Evolutionary conservation across 1,140 invertebrate species (phyloP), one percentile per base, ranked within the genome.

Genomic region (Anthonomus grandis): DNA sequence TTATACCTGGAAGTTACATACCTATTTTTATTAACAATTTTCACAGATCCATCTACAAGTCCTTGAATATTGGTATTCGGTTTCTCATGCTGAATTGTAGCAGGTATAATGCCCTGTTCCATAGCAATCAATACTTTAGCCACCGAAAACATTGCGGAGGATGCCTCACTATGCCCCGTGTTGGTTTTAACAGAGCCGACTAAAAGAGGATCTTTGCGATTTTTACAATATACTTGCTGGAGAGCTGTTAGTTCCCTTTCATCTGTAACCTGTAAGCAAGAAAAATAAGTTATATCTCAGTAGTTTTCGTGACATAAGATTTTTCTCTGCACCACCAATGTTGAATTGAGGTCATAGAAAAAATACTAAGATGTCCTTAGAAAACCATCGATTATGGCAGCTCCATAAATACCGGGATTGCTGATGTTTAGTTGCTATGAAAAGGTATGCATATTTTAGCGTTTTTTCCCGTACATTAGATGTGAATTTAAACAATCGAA

Each of bases 141-240:
- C 8, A 74, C 42, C 21, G 74, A 57, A 46, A 72, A 64, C 24
- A 87, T 61, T 27, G 79, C 77, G 66, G 86, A 84, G 2, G 82
- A 81, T 19, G 86, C 80, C 71, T 89, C 86, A 17, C 85, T 77
- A 65, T 91, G 87, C 0, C 89, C 89, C 73, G 89, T 80, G 70
- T 90, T 91, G 9, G 85, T 83, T 68, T 90, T 90, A 2, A 89
- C 78, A 1, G 86, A 86, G 3, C 89, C 88, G 58, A 91, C 81
- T 4, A 84, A 68, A 4, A 91, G 74, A n/a, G 87, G 85, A 9
- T 52, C 44, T 69, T 57, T 68, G 64, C 71, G 53, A 22, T 70
- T 65, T 39, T 68, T 65, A 63, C 82, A 84, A 79, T 68, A 73
- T 6, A 84, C 75, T 59, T 79, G 71, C 31, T 76, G 73, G 19